A percentile compares a stretch with the other conserved stretches of the same genome.
Conservation (phyloP, 2,113 vertebrate genomes). For the Suricata suricatta region DNA sequence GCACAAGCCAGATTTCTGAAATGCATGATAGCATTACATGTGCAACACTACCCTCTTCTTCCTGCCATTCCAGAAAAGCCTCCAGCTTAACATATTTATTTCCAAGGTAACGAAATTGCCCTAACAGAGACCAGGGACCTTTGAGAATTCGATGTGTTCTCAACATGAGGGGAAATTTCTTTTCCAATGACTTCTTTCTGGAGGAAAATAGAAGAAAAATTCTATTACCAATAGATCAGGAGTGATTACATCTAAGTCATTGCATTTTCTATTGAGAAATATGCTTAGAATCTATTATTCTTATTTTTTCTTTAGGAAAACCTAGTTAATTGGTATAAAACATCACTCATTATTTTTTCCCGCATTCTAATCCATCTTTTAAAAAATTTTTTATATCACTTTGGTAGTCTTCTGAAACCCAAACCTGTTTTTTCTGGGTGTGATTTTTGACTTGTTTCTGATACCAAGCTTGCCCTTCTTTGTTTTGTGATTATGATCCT, state of each 20-base stretch:
- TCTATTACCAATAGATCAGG: background rate
- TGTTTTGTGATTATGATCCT: background rate
- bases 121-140: background rate
- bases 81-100: slow-evolving; percentile 15
- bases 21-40: accelerated
- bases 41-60: background rate
- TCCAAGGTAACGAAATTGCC: slow-evolving; percentile 41
- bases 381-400: background rate
- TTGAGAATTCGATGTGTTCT: slow-evolving; percentile 6
- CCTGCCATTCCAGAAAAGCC: background rate
- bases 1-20: background rate
- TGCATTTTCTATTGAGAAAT: slow-evolving; percentile 36
- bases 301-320: background rate
- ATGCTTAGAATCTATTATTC: background rate
- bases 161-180: background rate
- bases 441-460: background rate
- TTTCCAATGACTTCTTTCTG: slow-evolving; percentile 2
- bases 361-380: background rate
- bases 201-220: background rate
- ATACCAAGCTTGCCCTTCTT: background rate
- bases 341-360: background rate
- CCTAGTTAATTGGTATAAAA: background rate
- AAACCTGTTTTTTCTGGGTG: background rate
- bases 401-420: background rate
- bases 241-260: background rate